Base-by-base conservation (phyloP, 2,888 invertebrate species). In the Tupiocoris notatus region DNA sequence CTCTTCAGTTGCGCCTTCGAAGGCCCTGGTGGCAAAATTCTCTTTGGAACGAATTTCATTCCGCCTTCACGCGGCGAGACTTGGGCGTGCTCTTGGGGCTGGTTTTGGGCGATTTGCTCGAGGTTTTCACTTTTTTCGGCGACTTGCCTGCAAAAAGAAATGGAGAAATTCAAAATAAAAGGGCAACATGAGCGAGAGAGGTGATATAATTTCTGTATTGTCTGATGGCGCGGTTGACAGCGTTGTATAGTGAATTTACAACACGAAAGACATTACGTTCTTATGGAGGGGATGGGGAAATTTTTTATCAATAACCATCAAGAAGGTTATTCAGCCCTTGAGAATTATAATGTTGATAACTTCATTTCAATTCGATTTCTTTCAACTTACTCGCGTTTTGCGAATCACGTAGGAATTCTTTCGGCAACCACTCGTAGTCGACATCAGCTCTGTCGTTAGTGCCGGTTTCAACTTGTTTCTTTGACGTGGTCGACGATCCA, bases 351-450 rank as follows among this genome's bases (percentile, higher is more conserved):
- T n/a, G n/a, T n/a, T n/a, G n/a, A n/a, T n/a, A n/a, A n/a, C n/a
- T n/a, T n/a, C n/a, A n/a, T n/a, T n/a, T n/a, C n/a, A n/a, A n/a
- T n/a, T n/a, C n/a, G n/a, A n/a, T n/a, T n/a, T n/a, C n/a, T n/a
- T n/a, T n/a, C n/a, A n/a, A 88, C 93, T 90, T 87, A 95, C 94
- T 94, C 81, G 94, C 87, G 84, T 89, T 90, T 81, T 92, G 91
- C 70, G n/a, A n/a, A n/a, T n/a, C n/a, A n/a, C n/a, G n/a, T n/a
- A 95, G 88, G 79, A 93, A 92, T 85, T 96, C 94, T 83, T 92
- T 92, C 58, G 99, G 98, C 83, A 99, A 87, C 99, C 99, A 99
- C 82, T 99, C 98, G 83, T 95, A 98, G 85, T 99, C 98, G 1
- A 99, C 95, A 85, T 96, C 95, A 82, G 92, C 90, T 77, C 91